These are phyloP conservation scores for Clarias pachynema DNA, from an alignment of 2,797 vertebrate species.

Conservation along the genomic window DNA sequence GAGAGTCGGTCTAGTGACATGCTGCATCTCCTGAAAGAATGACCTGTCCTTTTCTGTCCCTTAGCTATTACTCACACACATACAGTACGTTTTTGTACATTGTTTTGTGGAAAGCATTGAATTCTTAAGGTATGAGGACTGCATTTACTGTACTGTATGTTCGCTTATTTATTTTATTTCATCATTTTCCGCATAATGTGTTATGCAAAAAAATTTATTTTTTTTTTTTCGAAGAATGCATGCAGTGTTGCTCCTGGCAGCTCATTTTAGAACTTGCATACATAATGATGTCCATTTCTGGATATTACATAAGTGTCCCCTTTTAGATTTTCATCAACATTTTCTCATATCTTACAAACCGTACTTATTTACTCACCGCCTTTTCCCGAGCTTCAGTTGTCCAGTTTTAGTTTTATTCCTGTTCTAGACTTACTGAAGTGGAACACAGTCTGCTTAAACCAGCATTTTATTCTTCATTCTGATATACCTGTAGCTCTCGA, in stretches of 20 bases:
- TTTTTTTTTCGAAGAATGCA: not conserved
- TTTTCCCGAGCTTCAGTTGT: not conserved
- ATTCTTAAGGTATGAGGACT: not conserved
- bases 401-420: not conserved
- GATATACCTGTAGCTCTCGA: not conserved
- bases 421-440: not conserved
- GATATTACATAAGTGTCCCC: not conserved
- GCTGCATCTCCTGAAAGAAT: slow-evolving; percentile 27
- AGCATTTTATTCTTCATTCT: not conserved
- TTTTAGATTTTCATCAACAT: not conserved
- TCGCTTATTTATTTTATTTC: too few species aligned
- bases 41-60: slow-evolving; percentile 34
- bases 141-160: not conserved
- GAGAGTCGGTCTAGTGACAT: slow-evolving; percentile 28
- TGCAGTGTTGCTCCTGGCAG: not conserved
- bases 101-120: not conserved
- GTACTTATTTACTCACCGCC: not conserved
- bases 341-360: slow-evolving; percentile 10
- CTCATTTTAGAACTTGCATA: not conserved
- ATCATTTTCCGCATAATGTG: not conserved
- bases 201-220: not conserved
- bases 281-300: not conserved
- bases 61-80: slow-evolving; percentile 45
- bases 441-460: not conserved
- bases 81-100: slow-evolving; percentile 3